phyloP scores from a whole-genome alignment of 2,888 invertebrate genomes.

The Philonicus albiceps region DNA sequence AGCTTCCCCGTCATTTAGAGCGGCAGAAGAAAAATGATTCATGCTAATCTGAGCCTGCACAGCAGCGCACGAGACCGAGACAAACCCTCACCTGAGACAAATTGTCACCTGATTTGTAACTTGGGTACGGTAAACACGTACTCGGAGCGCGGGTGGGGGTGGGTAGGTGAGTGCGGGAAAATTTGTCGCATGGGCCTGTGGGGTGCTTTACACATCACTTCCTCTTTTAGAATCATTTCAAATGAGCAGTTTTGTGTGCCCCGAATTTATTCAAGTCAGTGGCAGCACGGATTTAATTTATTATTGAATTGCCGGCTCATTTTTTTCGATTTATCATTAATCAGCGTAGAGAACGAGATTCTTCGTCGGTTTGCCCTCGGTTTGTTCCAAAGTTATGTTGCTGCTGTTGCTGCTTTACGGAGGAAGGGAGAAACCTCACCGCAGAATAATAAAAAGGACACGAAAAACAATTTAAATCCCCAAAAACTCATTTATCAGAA shows the following conservation, averaged over 20 bases:
- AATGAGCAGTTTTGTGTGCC: conserved; percentile 10
- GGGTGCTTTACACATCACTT: conserved; percentile 31
- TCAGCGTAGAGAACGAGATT: not conserved
- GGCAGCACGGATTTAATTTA: conserved; percentile 22
- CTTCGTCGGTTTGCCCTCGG: not conserved
- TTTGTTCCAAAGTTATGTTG: not conserved
- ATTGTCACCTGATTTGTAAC: conserved; percentile 46
- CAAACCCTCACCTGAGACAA: conserved; percentile 45
- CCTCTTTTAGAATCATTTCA: conserved; percentile 24
- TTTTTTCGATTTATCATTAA: conserved; percentile 18
- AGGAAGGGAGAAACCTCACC: not conserved
- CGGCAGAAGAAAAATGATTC: conserved; percentile 41
- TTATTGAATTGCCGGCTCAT: conserved; percentile 3
- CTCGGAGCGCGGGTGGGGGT: not conserved
- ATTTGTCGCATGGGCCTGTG: not conserved
- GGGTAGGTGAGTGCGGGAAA: too few relatives aligned
- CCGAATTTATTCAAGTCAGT: conserved; percentile 11
- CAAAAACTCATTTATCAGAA: not conserved
- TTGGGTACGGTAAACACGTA: conserved; percentile 29
- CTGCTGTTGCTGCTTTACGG: not conserved
- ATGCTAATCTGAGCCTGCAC: conserved; percentile 26
- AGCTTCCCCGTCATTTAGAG: conserved; percentile 14
- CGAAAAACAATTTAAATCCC: not conserved
- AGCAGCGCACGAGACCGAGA: not conserved
- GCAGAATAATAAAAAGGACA: not conserved